These are phyloP conservation scores for Metallyticus violacea DNA, from an alignment of 2,888 invertebrate species.

Conservation along the genomic window DNA sequence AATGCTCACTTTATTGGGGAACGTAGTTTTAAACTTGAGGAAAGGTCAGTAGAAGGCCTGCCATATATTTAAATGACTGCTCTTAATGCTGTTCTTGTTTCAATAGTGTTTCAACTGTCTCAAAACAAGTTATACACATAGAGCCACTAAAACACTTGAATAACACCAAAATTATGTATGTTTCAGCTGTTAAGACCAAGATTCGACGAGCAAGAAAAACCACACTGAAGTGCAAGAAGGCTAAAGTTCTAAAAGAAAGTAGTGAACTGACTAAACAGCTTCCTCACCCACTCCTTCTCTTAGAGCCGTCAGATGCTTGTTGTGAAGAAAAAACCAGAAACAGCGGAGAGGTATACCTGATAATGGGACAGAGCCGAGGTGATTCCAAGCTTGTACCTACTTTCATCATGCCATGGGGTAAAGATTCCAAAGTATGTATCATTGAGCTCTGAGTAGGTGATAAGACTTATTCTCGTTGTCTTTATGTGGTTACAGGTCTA, in stretches of 20 bases:
- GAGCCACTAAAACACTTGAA: too few species aligned
- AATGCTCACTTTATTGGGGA: too few species aligned
- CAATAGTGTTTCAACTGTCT: not conserved
- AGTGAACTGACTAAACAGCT: constrained; percentile 41
- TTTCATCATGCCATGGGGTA: constrained; percentile 48
- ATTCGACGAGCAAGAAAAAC: constrained; percentile 41
- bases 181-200: constrained; percentile 44
- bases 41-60: too few species aligned
- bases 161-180: not conserved
- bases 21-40: too few species aligned
- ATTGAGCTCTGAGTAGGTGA: not conserved
- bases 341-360: constrained; percentile 39
- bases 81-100: not conserved
- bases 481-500: too few species aligned
- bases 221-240: constrained; percentile 43
- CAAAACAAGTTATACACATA: too few species aligned
- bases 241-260: constrained; percentile 42
- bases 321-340: constrained; percentile 42
- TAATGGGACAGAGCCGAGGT: constrained; percentile 44
- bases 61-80: not conserved
- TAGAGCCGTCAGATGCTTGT: constrained; percentile 45
- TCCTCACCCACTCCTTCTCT: constrained; percentile 40
- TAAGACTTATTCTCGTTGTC: not conserved
- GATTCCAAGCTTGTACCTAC: constrained; percentile 43
- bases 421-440: constrained; percentile 37